Base-by-base conservation (phyloP, 2,888 invertebrate genomes). In the Dryocosmus kuriphilus region DNA sequence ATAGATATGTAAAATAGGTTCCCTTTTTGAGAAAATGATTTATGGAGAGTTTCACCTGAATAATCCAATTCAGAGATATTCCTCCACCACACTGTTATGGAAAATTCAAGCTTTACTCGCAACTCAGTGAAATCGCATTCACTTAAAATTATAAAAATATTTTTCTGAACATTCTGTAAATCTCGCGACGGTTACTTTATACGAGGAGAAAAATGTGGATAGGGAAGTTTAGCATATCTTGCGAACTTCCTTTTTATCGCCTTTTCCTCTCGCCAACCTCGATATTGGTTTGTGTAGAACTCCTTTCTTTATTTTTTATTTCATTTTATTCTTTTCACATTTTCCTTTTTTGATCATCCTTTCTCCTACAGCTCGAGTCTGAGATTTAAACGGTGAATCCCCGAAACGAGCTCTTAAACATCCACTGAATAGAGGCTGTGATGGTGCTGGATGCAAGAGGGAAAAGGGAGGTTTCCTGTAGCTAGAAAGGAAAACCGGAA, bases 401-500 rank as follows among this genome's bases (percentile, higher is more conserved):
- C 51, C 60, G 60, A 74, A 76, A 75, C 71, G 79, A 46, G 78
- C 74, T 67, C 78, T 80, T 78, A 80, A 80, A 80, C 79, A 77
- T 81, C 77, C 75, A 75, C 61, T 76, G 74, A 73, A 75, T 46
- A 55, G 63, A 38, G 51, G 73, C 77, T 46, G 46, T 61, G 74
- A 51, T 51, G 60, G 46, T 61, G n/a, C n/a, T n/a, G 65, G 63
- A 65, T 76, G 24, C 63, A 62, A 55, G 51, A 63, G 76, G 61
- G 65, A 76, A 74, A 74, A 71, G 30, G 51, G 76, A 74, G 78
- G 81, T 82, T 84, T 83, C 77, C 82, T 79, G 41, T 67, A 81
- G 79, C 81, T 78, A 81, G 77, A 67, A 57, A 38, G 46, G 75
- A 76, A 81, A 83, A 79, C 80, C 83, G 81, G 77, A 84, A 83